These are phyloP conservation scores for Callaeas wilsoni DNA, from an alignment of 2,113 vertebrate genomes.

Conservation along the genomic window DNA sequence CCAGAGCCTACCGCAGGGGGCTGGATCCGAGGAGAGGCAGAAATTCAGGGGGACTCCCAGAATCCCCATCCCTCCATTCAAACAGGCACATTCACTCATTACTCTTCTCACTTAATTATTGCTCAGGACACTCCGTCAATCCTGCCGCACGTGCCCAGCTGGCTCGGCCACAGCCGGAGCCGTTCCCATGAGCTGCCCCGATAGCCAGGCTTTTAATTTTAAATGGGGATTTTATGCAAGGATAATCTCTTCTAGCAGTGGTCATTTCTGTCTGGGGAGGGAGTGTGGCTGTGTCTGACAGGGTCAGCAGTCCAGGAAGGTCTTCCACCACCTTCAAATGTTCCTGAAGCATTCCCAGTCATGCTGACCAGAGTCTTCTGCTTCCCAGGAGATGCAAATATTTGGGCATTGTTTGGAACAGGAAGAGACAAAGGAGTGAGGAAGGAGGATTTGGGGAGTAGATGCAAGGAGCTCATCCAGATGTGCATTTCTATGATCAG, in stretches of 20 bases:
- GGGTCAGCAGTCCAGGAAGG: neutral
- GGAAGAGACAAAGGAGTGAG: neutral
- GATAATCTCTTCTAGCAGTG: neutral
- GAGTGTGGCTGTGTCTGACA: neutral
- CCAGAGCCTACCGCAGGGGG: rapidly evolving
- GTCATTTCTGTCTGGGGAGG: neutral
- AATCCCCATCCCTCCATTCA: neutral
- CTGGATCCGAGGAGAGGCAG: rapidly evolving
- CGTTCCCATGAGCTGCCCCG: neutral
- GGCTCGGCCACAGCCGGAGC: rapidly evolving
- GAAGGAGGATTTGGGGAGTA: neutral
- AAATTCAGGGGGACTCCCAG: neutral
- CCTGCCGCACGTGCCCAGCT: neutral
- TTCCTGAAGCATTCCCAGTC: neutral
- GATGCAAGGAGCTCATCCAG: neutral
- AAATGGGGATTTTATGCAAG: neutral
- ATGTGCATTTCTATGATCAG: rapidly evolving
- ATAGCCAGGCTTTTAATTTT: neutral
- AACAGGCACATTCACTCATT: neutral
- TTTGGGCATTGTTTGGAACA: neutral
- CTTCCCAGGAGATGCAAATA: neutral
- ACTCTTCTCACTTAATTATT: neutral
- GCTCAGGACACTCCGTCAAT: neutral
- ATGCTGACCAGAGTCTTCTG: neutral
- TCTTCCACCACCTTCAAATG: neutral